phyloP scores from a whole-genome alignment of 1,140 invertebrate species.

The Zaprionus kolodkinae region DNA sequence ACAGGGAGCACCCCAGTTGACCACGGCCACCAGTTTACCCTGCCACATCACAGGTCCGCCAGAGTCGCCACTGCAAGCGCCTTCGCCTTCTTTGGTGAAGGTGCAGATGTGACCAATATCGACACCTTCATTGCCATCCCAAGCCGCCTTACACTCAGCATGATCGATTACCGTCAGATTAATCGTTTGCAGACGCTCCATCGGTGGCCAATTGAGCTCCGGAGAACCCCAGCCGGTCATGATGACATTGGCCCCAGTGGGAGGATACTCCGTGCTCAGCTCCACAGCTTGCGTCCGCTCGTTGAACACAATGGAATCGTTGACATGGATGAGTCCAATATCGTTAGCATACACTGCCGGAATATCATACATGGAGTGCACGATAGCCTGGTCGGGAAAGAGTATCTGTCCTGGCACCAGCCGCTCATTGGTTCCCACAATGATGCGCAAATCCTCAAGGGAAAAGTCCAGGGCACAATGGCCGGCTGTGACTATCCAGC shows the following conservation, averaged over 20 bases:
- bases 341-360: constrained; percentile 84
- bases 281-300: constrained; percentile 84
- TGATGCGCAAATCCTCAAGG: constrained; percentile 49
- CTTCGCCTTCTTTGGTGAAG: constrained; percentile 85
- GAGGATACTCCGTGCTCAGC: constrained; percentile 47
- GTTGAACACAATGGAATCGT: constrained; percentile 80
- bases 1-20: constrained; percentile 86
- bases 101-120: constrained; percentile 86
- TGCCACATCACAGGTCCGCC: constrained; percentile 85
- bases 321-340: constrained; percentile 85
- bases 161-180: constrained; percentile 62
- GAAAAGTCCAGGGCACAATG: constrained; percentile 78
- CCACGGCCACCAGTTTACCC: constrained; percentile 85
- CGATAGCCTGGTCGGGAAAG: constrained; percentile 39
- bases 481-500: constrained; percentile 84
- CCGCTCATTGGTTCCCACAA: constrained; percentile 72
- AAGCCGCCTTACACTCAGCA: constrained; percentile 45
- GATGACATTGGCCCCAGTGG: constrained; percentile 66
- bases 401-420: constrained; percentile 52
- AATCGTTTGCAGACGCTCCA: constrained; percentile 58
- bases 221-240: constrained; percentile 83
- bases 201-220: constrained; percentile 34
- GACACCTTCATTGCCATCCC: constrained; percentile 46
- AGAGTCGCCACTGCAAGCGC: constrained; percentile 86
- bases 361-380: constrained; percentile 72